Base-by-base conservation (phyloP, 1,140 invertebrate genomes). In the Bombus balteatus region DNA sequence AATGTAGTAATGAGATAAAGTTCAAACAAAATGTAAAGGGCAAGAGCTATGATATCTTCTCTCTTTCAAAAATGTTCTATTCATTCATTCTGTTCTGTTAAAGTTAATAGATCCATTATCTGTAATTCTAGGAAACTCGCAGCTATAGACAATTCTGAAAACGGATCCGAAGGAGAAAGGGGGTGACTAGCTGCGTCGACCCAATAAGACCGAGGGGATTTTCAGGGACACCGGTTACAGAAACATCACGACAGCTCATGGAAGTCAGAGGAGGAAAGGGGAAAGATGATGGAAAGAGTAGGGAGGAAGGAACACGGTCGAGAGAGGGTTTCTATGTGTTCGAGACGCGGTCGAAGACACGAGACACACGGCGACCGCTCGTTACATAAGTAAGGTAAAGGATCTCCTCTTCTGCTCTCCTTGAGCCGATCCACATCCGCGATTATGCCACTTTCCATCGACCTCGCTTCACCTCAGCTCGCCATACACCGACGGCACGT, bases 361-460 rank as follows among this genome's bases (percentile, higher is more conserved):
- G 92, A 92, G 92, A 93, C 89, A 87, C 90, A 47, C 75, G 66
- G 90, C 82, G 91, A 86, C 89, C 88, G 92, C 90, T 93, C 89
- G 92, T 94, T 94, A 94, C 92, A 93, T 94, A 94, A 94, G 93
- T 93, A 93, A 94, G 91, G 90, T 93, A 94, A 94, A 94, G 93
- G 92, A 94, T 93, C 92, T 94, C 88, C 87, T 90, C 90, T 81
- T 84, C 86, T 93, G 93, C 92, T 94, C 93, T 92, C 94, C 92
- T 94, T 94, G 91, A 91, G 91, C 91, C 92, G 93, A 94, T 94
- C 92, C 91, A 94, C 93, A 94, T 94, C 92, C 93, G 91, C 92
- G 93, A 94, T 94, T 94, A 94, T 94, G 93, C 93, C 93, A 94
- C 94, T 94, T 94, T 94, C 93, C 92, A 94, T 93, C 92, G 92